Base-by-base conservation (phyloP, 2,888 invertebrate genomes). In the Colostygia pectinataria region DNA sequence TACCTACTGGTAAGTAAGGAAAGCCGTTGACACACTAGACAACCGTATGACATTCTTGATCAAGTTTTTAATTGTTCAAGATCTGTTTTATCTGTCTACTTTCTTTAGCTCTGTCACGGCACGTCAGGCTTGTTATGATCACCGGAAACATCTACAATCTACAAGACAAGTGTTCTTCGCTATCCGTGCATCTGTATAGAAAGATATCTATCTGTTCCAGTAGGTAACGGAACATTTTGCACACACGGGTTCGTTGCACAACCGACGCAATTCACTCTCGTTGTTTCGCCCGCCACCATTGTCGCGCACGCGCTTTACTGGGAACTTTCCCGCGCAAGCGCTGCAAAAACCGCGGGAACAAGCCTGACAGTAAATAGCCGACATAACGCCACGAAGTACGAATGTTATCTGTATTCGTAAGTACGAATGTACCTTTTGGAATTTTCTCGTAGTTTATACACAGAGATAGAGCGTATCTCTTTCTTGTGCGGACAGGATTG, bases 301-400 rank as follows among this genome's bases (percentile, higher is more conserved):
- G 88, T 87, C 74, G 79, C 81, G 80, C 85, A 83, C 81, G 86
- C 83, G 86, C 78, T 77, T 77, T 77, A 77, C 81, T 89, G 90
- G 77, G 90, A 90, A 89, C 77, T 76, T 90, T 90, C 90, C 88
- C 90, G 89, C 89, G 88, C 77, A 78, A 78, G 71, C 69, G 54
- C 61, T 68, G 74, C 83, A 89, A 90, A 90, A 90, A 88, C 81
- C 90, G 89, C 89, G 90, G 88, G 90, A 90, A 87, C 82, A 72
- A 33, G 33, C 33, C 33, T 33, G 77, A 83, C 83, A 86, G 89
- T 85, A 81, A n/a, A 87, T 82, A 80, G 80, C 82, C 84, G 81
- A 85, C 86, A 87, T 89, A 85, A 85, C 82, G 80, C 81, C 80
- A 79, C 82, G 14, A 84, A 88, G 81, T 79, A 79, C 82, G 14